Percentiles rank a stretch among this genome's conserved stretches.
phyloP scores from a whole-genome alignment of 1,140 invertebrate genomes.

The Aphaenogaster rudis region DNA sequence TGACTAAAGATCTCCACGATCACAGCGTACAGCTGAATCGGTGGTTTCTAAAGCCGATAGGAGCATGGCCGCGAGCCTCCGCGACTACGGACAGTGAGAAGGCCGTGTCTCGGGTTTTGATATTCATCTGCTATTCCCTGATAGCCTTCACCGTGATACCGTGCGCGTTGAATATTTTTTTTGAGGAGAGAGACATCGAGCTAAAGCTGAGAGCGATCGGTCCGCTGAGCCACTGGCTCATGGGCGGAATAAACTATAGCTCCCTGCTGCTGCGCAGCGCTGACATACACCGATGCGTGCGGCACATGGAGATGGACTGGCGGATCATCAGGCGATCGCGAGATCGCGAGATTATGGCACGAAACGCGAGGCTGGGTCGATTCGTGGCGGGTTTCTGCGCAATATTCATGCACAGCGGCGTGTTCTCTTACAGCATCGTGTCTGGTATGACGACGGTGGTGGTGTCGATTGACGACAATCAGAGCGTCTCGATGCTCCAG shows the following conservation, averaged over 20 bases:
- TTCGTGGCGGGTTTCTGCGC: constrained; percentile 62
- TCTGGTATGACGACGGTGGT: constrained; percentile 11
- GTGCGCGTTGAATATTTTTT: background rate
- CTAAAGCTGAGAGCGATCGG: constrained; percentile 33
- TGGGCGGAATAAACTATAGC: constrained; percentile 50
- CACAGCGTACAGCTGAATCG: constrained; percentile 50
- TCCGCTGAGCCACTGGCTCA: constrained; percentile 51
- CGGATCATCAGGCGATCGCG: background rate
- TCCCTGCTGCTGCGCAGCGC: constrained; percentile 22
- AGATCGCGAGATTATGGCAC: constrained; percentile 67
- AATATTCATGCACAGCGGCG: constrained; percentile 62
- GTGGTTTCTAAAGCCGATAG: constrained; percentile 57
- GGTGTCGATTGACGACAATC: constrained; percentile 59
- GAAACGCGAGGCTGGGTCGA: constrained; percentile 50
- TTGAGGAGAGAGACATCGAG: constrained; percentile 38
- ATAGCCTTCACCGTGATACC: constrained; percentile 36
- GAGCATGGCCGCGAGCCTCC: constrained; percentile 42
- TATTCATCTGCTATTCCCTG: constrained; percentile 15
- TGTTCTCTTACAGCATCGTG: constrained; percentile 51
- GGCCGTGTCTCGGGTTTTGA: background rate
- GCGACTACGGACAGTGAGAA: constrained; percentile 1
- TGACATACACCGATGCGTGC: constrained; percentile 53
- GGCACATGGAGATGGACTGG: constrained; percentile 69
- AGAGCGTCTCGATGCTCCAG: constrained; percentile 43
- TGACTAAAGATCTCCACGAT: constrained; percentile 36